Percentiles rank a stretch among this genome's conserved stretches.
Conservation (phyloP, 2,888 invertebrate genomes). For the Petrolisthes manimaculis region DNA sequence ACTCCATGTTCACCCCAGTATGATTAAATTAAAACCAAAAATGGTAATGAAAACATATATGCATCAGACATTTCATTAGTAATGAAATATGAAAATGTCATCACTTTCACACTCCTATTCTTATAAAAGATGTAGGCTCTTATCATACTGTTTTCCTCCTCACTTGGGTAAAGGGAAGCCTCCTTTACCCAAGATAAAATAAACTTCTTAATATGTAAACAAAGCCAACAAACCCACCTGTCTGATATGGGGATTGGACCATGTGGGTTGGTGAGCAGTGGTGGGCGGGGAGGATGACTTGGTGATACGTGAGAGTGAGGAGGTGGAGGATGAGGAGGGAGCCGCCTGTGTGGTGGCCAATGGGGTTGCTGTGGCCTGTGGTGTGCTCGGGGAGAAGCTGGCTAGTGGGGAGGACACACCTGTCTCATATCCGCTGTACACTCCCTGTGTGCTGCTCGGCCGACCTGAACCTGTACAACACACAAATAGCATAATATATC, state of each 20-base stretch:
- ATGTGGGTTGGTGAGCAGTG: conserved; percentile 77
- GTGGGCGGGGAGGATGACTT: conserved; percentile 81
- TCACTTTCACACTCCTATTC: too few relatives aligned
- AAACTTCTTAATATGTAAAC: too few relatives aligned
- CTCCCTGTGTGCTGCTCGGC: conserved; percentile 79
- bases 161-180: not conserved
- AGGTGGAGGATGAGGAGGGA: conserved; percentile 67
- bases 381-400: conserved; percentile 75
- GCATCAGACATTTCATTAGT: too few relatives aligned
- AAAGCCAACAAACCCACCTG: conserved; percentile 71
- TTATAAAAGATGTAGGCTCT: too few relatives aligned
- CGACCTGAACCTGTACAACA: conserved; percentile 71
- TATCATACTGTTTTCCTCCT: too few relatives aligned
- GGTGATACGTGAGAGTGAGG: conserved; percentile 76
- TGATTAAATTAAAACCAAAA: too few relatives aligned
- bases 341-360: conserved; percentile 69
- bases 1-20: too few relatives aligned
- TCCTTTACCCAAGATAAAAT: too few relatives aligned
- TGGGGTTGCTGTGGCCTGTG: conserved; percentile 74
- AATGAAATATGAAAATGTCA: too few relatives aligned
- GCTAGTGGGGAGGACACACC: conserved; percentile 79
- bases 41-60: too few relatives aligned
- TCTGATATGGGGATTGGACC: conserved; percentile 74
- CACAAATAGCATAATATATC: not conserved
- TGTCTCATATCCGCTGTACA: conserved; percentile 81